A percentile compares a stretch with the other conserved stretches of the same genome.
Conservation (phyloP, 2,888 invertebrate genomes). For the Linnaemya vulpina region DNA sequence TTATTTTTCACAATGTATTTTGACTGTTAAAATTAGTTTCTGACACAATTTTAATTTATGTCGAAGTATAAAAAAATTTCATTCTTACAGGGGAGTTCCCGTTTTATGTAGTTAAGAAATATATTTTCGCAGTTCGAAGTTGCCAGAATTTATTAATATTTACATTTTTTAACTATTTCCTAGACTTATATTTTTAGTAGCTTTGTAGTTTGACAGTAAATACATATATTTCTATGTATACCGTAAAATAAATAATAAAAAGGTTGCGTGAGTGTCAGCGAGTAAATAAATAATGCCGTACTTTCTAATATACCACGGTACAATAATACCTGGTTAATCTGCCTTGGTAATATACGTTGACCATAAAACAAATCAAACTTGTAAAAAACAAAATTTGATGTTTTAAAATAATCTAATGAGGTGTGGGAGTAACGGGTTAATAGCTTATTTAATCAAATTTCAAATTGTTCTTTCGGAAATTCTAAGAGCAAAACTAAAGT, state of each 20-base stretch:
- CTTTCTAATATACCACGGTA: not conserved
- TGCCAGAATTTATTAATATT: constrained; percentile 1
- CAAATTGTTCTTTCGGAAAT: not conserved
- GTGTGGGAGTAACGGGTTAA: too few species aligned
- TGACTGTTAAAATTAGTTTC: too few species aligned
- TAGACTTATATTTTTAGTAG: not conserved
- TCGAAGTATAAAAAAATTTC: too few species aligned
- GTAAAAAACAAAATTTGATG: not conserved
- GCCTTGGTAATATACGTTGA: not conserved
- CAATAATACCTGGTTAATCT: not conserved
- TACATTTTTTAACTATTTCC: not conserved
- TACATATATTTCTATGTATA: not conserved
- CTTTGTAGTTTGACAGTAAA: not conserved
- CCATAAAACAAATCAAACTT: not conserved
- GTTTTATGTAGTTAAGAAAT: too few species aligned
- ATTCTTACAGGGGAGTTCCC: too few species aligned
- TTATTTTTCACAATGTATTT: too few species aligned
- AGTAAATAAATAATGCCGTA: too few species aligned
- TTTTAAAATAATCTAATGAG: not conserved
- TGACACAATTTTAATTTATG: too few species aligned
- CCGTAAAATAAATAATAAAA: not conserved
- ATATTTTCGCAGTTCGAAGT: not conserved
- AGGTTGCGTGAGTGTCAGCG: not conserved
- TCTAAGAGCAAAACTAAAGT: constrained; percentile 2
- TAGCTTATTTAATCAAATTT: too few species aligned